phyloP scores from a whole-genome alignment of 2,113 vertebrate genomes.

The Herpetotheres cachinnans region DNA sequence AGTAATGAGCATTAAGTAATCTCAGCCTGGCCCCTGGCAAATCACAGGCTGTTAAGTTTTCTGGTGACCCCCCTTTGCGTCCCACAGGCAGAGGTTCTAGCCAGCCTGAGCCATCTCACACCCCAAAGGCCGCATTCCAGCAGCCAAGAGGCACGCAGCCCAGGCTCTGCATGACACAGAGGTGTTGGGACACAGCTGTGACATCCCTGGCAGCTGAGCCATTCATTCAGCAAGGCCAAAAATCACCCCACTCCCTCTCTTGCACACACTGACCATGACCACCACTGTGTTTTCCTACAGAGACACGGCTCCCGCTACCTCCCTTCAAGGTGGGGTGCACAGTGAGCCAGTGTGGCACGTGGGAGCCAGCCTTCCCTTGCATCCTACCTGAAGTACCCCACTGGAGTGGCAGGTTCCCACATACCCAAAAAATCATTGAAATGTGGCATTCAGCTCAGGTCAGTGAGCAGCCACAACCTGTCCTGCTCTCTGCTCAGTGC shows the following conservation, averaged over 20 bases:
- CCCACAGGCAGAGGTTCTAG: not conserved
- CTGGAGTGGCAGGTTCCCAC: not conserved
- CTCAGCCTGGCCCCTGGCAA: not conserved
- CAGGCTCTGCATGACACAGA: not conserved
- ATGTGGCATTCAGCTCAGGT: not conserved
- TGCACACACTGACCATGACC: not conserved
- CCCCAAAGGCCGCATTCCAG: not conserved
- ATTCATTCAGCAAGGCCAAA: not conserved
- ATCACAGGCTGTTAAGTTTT: not conserved
- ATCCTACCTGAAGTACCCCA: not conserved
- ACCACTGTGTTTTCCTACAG: not conserved
- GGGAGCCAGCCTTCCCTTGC: not conserved
- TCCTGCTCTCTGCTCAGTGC: not conserved
- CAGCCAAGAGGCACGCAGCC: not conserved
- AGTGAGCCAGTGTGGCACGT: fast-evolving
- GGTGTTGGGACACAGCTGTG: not conserved
- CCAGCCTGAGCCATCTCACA: not conserved
- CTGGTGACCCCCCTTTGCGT: not conserved
- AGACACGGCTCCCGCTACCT: fast-evolving
- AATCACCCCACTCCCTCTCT: not conserved
- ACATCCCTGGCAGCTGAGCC: not conserved
- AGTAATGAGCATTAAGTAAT: not conserved
- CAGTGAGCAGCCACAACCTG: not conserved
- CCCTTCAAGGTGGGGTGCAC: not conserved
- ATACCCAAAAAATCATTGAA: not conserved